Conservation (phyloP, 1,140 invertebrate species). For the Calliopsis andreniformis region DNA sequence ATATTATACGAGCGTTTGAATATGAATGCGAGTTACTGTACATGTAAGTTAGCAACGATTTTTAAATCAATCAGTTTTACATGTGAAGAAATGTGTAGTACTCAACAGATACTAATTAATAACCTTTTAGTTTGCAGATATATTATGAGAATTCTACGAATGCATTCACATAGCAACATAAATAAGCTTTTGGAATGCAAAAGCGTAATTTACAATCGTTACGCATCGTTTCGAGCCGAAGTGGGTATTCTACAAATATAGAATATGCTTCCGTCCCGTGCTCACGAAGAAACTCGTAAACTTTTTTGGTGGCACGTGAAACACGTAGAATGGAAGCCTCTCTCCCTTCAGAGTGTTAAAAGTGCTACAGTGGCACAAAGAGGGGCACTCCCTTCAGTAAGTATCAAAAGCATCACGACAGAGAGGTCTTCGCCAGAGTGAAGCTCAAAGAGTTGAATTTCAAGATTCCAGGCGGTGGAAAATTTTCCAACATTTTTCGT, state of each 20-base stretch:
- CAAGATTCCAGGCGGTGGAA: constrained; percentile 1
- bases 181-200: background rate
- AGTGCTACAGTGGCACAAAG: constrained; percentile 22
- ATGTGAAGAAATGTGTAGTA: no score
- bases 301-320: constrained; percentile 4
- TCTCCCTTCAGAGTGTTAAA: constrained; percentile 13
- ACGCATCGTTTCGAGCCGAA: background rate
- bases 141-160: no score
- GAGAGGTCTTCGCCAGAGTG: constrained; percentile 5
- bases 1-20: no score
- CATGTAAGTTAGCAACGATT: no score
- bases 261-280: background rate
- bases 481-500: background rate
- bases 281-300: background rate
- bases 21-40: no score
- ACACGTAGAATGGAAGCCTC: constrained; percentile 8
- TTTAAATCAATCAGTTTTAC: no score
- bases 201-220: background rate
- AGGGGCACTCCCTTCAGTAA: constrained; percentile 16
- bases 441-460: background rate
- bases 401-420: constrained; percentile 20
- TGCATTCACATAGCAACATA: no score
- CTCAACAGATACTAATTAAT: no score
- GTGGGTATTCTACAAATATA: background rate
- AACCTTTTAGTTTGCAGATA: no score